Base-by-base conservation (phyloP, 2,888 invertebrate species). In the Pollenia griseotomentosa region DNA sequence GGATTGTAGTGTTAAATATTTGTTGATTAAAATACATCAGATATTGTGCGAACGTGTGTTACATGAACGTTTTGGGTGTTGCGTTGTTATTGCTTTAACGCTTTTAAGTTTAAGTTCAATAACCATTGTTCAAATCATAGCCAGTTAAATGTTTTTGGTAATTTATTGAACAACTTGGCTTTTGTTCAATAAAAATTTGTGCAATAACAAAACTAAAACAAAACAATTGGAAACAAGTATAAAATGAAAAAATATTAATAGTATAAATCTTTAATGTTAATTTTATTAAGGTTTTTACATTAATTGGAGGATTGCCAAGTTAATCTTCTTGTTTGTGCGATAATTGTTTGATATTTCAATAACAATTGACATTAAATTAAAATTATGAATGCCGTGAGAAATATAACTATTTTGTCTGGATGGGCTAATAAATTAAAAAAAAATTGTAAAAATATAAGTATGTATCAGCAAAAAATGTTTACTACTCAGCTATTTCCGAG, bases 71-170 rank as follows among this genome's bases (percentile, higher is more conserved):
- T 59, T 74, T 75, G n/a, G 57, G 11, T 59, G 4, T 44, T 51
- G 40, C 57, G 44, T 80, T 82, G 46, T 46, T 66, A 42, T 51
- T 44, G 1, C 63, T 71, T 48, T 5, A 51, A 80, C 61, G 55
- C 68, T 65, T 83, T 78, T 68, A 78, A 87, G 84, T 87, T 87
- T 74, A 87, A 87, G 87, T 87, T 87, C 87, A 87, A 87, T 87
- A 84, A 87, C 87, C 87, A 87, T 78, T 78, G 68, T 19, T n/a
- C 77, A 84, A 51, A 78, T 74, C 48, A 48, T 16, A 78, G 51
- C 74, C 57, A 81, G 74, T 48, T 75, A 59, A 70, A 53, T 70
- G 75, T 53, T 85, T 84, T 87, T 66, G 81, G 53, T 79, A 82
- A 74, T 68, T 84, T 78, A 68, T 78, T 82, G 63, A 87, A 87